Conservation (phyloP, 2,888 invertebrate genomes). For the Lingula anatina region DNA sequence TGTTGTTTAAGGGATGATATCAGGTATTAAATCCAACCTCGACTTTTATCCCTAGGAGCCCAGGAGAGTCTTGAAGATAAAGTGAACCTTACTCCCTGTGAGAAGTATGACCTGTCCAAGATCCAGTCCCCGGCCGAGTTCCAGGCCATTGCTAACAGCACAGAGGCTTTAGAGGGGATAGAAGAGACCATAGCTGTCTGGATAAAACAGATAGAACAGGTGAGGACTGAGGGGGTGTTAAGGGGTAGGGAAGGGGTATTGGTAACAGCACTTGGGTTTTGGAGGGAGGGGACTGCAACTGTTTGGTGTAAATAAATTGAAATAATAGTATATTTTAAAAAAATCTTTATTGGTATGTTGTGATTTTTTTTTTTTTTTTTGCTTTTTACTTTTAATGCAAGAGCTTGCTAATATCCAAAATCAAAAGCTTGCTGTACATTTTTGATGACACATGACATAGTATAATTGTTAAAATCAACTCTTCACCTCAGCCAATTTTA, state of each 20-base stretch:
- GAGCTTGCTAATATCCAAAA: no score
- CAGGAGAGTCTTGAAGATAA: constrained; percentile 50
- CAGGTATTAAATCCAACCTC: no score
- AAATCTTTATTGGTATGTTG: no score
- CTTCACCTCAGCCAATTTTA: no score
- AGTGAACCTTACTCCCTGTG: constrained; percentile 47
- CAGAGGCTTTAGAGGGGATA: constrained; percentile 44
- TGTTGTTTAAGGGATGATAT: no score
- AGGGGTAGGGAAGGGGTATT: no score
- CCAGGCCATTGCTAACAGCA: constrained; percentile 44
- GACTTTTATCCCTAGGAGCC: constrained; percentile 30
- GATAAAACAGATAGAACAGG: constrained; percentile 53
- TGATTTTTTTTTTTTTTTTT: no score
- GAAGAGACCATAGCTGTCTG: constrained; percentile 48
- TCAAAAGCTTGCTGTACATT: background rate
- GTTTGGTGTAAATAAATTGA: no score
- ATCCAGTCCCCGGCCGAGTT: constrained; percentile 45
- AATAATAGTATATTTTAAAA: no score
- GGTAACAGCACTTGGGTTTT: no score
- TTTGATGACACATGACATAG: background rate
- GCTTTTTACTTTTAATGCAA: no score
- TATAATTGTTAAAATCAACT: background rate
- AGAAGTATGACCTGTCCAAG: constrained; percentile 38
- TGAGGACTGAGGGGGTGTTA: constrained; percentile 7
- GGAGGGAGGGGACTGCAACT: no score